phyloP scores from a whole-genome alignment of 1,140 invertebrate species.

The Delia radicum region DNA sequence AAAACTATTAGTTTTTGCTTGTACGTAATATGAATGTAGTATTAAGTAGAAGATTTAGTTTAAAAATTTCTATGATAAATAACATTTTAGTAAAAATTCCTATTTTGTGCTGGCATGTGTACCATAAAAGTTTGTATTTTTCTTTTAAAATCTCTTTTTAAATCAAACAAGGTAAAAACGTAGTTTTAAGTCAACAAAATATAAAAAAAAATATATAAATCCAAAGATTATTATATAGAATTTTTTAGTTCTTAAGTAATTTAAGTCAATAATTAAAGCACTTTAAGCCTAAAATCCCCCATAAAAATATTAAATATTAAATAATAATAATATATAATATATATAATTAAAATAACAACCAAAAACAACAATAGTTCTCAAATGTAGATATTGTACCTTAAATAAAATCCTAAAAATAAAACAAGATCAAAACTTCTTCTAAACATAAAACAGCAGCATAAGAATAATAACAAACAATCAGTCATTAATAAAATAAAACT shows the following conservation, averaged over 20 bases:
- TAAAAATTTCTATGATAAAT: too few relatives aligned
- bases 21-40: too few relatives aligned
- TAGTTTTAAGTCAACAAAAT: constrained; percentile 15
- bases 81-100: too few relatives aligned
- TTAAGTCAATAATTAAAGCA: not conserved
- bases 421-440: not conserved
- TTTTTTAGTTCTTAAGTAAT: not conserved
- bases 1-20: too few relatives aligned
- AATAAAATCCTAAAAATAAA: not conserved
- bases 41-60: too few relatives aligned
- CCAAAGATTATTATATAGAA: constrained; percentile 15
- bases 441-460: too few relatives aligned
- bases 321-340: not conserved
- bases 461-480: too few relatives aligned
- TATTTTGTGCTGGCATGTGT: too few relatives aligned
- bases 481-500: too few relatives aligned
- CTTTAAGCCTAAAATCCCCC: not conserved
- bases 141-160: not conserved
- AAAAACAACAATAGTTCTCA: not conserved
- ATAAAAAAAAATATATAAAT: constrained; percentile 33
- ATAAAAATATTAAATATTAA: not conserved
- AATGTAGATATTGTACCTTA: constrained; percentile 26
- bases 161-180: constrained; percentile 26
- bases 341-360: constrained; percentile 24
- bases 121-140: not conserved